Conservation (phyloP, 2,113 vertebrate species). For the Periophthalmus modestus region DNA sequence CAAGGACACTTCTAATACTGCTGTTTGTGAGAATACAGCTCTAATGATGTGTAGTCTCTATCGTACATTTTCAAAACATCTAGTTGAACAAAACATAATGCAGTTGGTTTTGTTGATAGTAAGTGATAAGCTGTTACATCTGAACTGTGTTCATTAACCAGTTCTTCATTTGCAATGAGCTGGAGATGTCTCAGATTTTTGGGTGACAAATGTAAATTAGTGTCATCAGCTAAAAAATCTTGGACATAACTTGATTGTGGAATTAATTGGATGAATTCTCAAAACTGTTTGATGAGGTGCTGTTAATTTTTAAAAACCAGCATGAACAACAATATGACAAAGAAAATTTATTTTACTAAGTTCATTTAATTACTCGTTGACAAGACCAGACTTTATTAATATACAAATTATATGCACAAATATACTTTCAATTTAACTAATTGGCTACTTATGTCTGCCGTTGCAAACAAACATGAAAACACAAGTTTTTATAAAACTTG, state of each 20-base stretch:
- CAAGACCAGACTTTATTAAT: background rate
- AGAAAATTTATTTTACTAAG: background rate
- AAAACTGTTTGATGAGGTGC: background rate
- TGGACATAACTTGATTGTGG: background rate
- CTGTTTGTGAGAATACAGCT: background rate
- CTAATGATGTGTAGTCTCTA: background rate
- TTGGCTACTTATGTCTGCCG: background rate
- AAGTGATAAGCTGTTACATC: background rate
- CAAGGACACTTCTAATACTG: background rate
- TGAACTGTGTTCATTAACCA: too few relatives aligned
- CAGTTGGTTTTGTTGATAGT: background rate
- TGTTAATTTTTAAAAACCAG: background rate
- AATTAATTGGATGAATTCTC: background rate
- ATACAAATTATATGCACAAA: background rate
- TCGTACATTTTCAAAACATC: background rate
- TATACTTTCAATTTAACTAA: background rate
- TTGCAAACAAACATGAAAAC: background rate
- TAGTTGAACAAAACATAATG: background rate
- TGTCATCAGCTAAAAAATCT: background rate
- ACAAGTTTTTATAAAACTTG: background rate
- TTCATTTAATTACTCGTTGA: background rate
- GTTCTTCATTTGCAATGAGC: too few relatives aligned
- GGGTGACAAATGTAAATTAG: too few relatives aligned
- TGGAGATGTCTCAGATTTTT: too few relatives aligned
- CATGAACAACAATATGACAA: background rate